Conservation (phyloP, 2,888 invertebrate genomes). For the Drosophila neotestacea region DNA sequence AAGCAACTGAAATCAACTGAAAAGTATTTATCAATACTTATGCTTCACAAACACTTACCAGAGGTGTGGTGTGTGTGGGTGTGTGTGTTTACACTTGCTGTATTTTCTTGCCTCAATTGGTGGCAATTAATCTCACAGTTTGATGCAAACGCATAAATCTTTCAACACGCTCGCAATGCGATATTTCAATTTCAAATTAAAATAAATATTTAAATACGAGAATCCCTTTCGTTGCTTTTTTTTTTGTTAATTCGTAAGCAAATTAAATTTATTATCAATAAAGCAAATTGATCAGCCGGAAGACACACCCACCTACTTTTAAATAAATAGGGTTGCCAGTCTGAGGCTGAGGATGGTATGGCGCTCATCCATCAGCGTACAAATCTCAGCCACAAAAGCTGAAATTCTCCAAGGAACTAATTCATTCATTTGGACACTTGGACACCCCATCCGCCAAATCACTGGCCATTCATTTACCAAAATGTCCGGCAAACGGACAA, state of each 20-base stretch:
- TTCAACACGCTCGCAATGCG: slow-evolving; percentile 69
- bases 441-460: slow-evolving; percentile 48
- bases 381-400: slow-evolving; percentile 45
- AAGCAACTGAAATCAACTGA: slow-evolving; percentile 5
- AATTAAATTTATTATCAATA: slow-evolving; percentile 69
- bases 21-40: slow-evolving; percentile 48
- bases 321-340: not conserved
- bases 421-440: slow-evolving; percentile 68
- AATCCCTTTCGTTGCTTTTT: slow-evolving; percentile 17
- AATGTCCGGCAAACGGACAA: slow-evolving; percentile 62
- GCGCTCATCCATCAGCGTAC: slow-evolving; percentile 57
- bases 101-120: slow-evolving; percentile 54
- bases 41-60: slow-evolving; percentile 14
- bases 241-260: slow-evolving; percentile 23
- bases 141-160: slow-evolving; percentile 84
- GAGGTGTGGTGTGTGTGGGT: not conserved
- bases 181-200: slow-evolving; percentile 80
- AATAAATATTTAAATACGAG: slow-evolving; percentile 80
- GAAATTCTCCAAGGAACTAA: slow-evolving; percentile 74
- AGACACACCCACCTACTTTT: not conserved
- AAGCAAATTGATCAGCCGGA: slow-evolving; percentile 50
- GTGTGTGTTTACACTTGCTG: slow-evolving; percentile 59
- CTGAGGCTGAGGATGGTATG: not conserved
- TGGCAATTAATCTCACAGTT: slow-evolving; percentile 83
- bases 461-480: slow-evolving; percentile 71